Evolutionary conservation across 2,113 vertebrate species (phyloP).

Genomic region (Oreochromis tanganicae): DNA sequence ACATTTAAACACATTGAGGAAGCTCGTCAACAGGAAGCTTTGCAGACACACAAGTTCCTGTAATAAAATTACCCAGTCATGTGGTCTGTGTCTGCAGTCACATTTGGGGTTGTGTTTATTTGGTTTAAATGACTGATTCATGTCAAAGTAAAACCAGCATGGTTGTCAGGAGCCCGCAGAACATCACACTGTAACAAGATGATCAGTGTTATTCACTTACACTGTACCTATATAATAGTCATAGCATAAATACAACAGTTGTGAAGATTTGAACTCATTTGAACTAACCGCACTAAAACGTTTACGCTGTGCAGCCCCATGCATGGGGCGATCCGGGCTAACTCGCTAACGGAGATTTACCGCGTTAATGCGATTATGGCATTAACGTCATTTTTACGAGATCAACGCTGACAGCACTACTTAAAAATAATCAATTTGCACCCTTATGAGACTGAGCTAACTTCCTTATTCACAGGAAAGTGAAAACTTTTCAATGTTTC

Average conservation of each 20-base stretch:
- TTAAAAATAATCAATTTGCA: not conserved
- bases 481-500: not conserved
- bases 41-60: not conserved
- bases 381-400: not conserved
- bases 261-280: too few species aligned
- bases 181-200: not conserved
- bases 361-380: not conserved
- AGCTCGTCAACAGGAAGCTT: not conserved
- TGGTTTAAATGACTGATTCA: not conserved
- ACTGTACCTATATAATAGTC: not conserved
- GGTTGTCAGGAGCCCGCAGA: too few species aligned
- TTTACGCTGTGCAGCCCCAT: too few species aligned
- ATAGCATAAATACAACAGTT: not conserved
- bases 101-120: not conserved
- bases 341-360: too few species aligned
- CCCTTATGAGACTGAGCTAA: not conserved
- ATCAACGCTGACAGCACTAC: not conserved
- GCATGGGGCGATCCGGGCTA: too few species aligned
- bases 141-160: too few species aligned
- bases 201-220: not conserved
- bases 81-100: not conserved
- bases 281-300: too few species aligned
- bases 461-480: not conserved
- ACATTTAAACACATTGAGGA: not conserved
- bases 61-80: not conserved